Evolutionary conservation across 2,113 vertebrate genomes (phyloP).

Genomic region (Cyphomyrus discorhynchus): DNA sequence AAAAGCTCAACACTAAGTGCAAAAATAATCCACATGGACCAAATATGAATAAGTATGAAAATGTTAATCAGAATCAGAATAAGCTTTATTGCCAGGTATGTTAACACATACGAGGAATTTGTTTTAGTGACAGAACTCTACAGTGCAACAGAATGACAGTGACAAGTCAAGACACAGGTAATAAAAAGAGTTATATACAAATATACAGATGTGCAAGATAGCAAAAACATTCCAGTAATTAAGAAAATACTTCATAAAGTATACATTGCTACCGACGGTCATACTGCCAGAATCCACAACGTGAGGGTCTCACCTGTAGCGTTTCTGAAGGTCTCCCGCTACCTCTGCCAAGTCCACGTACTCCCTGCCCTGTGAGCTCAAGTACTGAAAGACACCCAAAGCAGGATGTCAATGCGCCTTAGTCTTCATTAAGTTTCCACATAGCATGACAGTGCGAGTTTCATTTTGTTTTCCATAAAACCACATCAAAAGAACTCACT

Average conservation of each 20-base stretch:
- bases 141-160: too few relatives aligned
- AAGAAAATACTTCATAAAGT: not conserved
- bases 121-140: too few relatives aligned
- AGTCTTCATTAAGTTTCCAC: not conserved
- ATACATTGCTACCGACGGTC: not conserved
- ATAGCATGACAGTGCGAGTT: too few relatives aligned
- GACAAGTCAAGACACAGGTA: too few relatives aligned
- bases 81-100: too few relatives aligned
- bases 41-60: not conserved
- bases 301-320: conserved; percentile 67
- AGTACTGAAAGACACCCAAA: conserved; percentile 64
- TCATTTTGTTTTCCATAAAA: not conserved
- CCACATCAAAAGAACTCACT: not conserved
- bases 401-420: not conserved
- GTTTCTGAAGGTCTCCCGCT: conserved; percentile 77
- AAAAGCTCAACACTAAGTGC: not conserved
- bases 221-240: not conserved
- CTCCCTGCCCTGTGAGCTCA: conserved; percentile 64
- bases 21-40: not conserved
- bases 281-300: not conserved
- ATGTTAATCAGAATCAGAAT: not conserved
- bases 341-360: conserved; percentile 75
- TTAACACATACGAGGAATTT: too few relatives aligned
- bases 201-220: too few relatives aligned
- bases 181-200: too few relatives aligned